Evolutionary conservation across 2,113 vertebrate genomes (phyloP).

Genomic region (Pteruthius melanotis): DNA sequence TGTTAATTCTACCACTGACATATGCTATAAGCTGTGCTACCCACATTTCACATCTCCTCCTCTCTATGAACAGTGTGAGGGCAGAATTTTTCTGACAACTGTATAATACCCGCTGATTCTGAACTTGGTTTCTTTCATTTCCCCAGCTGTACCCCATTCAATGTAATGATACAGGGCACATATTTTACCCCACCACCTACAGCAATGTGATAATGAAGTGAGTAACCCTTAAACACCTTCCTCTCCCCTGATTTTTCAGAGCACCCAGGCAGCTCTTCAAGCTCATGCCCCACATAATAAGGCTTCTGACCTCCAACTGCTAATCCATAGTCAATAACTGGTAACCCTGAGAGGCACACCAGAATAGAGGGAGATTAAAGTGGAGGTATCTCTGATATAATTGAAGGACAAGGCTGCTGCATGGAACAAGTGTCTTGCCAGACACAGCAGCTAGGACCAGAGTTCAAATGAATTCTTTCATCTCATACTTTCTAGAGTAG

Average conservation of each 20-base stretch:
- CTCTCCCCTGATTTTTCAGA: background rate
- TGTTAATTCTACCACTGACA: background rate
- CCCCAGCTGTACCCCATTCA: background rate
- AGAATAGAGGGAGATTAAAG: background rate
- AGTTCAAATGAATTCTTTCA: background rate
- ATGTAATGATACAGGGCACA: background rate
- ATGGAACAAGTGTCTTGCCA: background rate
- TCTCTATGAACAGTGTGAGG: background rate
- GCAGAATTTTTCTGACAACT: slow-evolving; percentile 14
- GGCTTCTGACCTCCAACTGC: background rate
- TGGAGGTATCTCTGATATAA: background rate
- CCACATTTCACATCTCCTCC: background rate
- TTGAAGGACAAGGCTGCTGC: background rate
- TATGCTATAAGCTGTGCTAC: background rate
- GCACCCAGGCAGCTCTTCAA: background rate
- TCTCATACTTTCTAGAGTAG: background rate
- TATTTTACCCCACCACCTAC: background rate
- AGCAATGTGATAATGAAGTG: background rate
- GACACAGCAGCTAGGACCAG: background rate
- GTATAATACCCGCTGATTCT: background rate
- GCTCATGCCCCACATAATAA: background rate
- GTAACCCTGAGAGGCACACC: background rate
- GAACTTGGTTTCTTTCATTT: background rate
- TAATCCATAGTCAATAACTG: background rate
- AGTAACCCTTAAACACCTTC: background rate